Evolutionary conservation across 1,140 invertebrate genomes (phyloP).

Genomic region (Caerostris darwini): DNA sequence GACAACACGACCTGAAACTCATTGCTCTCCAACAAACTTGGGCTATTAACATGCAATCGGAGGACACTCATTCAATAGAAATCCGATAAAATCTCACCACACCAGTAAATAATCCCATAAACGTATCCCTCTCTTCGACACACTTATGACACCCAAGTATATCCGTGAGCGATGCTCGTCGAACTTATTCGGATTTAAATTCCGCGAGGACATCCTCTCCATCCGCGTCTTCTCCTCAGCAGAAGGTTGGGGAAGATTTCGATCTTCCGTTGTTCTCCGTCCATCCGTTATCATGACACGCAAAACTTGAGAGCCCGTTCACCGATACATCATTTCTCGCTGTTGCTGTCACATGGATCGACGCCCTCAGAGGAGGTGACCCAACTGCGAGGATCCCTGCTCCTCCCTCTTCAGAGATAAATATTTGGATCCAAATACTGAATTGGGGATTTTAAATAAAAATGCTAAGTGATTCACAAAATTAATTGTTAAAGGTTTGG

Average conservation of each 20-base stretch:
- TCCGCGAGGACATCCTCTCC: background rate
- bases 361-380: background rate
- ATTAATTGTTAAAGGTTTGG: no score
- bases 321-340: constrained; percentile 23
- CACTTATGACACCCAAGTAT: background rate
- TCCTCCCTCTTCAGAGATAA: background rate
- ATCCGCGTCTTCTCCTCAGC: background rate
- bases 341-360: constrained; percentile 41
- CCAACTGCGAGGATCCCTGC: background rate
- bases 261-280: background rate
- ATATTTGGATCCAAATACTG: no score
- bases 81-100: background rate
- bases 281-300: background rate
- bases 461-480: no score
- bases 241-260: background rate
- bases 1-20: background rate
- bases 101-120: background rate
- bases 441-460: no score
- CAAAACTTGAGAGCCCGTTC: background rate
- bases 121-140: background rate
- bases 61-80: background rate
- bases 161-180: background rate
- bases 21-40: background rate
- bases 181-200: constrained; percentile 1
- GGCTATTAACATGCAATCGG: background rate